Evolutionary conservation across 2,888 invertebrate genomes (phyloP), one percentile per base, ranked within the genome.

Genomic region (Drosophila hamatofila): DNA sequence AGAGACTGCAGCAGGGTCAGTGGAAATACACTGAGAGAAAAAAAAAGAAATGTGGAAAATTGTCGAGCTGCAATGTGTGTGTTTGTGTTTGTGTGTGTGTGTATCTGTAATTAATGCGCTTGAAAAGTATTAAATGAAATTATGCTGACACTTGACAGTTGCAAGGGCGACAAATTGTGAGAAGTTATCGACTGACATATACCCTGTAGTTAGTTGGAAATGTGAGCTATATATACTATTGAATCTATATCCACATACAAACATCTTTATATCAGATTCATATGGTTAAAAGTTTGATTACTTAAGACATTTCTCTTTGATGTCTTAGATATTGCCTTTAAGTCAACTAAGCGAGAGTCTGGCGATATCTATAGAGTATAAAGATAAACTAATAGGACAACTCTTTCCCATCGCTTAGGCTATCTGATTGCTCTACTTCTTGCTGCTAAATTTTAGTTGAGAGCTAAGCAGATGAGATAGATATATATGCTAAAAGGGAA

Each of bases 71-170:
- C 21, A 21, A 12, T 35, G 33, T 12, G 27, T n/a, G 48, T 37
- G 48, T 51, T 42, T 46, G 25, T 52, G 44, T 61, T 14, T 54
- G 4, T 61, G 33, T 42, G 37, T 49, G 42, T 44, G 30, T 55
- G 44, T 61, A 14, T 56, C 2, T 63, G 62, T 61, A 85, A 85
- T 85, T 85, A 83, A 83, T 78, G 78, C 83, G 81, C 78, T 80
- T 72, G 64, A 70, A 78, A 76, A 33, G 79, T 68, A 76, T 81
- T 72, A 70, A 78, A 76, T 64, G 55, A 72, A 66, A 83, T 85
- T 72, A 83, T 78, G 73, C 56, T 76, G 54, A 51, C 69, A 63
- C 70, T 75, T 78, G 62, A 80, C 74, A 77, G 51, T 39, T n/a
- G 14, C 21, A 64, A 73, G 67, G 41, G 42, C 55, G 54, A 46